These are phyloP conservation scores for Labeo catla DNA, from an alignment of 2,113 vertebrate genomes.

Conservation along the genomic window DNA sequence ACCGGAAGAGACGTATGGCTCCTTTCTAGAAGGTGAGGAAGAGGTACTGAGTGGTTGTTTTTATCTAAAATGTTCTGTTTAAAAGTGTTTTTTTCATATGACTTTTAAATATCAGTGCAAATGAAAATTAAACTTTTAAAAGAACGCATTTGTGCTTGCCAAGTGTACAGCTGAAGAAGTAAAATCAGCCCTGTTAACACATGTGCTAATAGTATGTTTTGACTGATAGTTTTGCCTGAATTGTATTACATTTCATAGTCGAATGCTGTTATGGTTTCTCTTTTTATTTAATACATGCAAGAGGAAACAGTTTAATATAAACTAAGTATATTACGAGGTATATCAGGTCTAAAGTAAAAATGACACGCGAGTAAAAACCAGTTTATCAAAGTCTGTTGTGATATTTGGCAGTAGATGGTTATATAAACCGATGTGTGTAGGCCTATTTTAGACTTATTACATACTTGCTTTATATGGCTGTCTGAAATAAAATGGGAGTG, in stretches of 20 bases:
- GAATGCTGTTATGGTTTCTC: background rate
- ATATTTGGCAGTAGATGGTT: background rate
- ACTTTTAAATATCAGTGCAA: background rate
- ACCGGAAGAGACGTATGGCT: constrained; percentile 43
- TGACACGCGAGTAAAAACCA: background rate
- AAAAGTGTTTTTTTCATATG: background rate
- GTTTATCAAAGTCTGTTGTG: background rate
- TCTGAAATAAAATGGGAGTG: background rate
- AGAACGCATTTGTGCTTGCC: background rate
- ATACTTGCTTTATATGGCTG: background rate
- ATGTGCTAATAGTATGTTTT: constrained; percentile 19
- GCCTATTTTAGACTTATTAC: background rate
- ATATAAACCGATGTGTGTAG: background rate
- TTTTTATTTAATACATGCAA: background rate
- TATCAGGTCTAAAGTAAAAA: background rate
- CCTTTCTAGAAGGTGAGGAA: constrained; percentile 49
- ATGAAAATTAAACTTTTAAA: background rate
- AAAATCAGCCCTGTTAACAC: background rate
- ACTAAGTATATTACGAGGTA: background rate
- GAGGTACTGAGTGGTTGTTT: background rate
- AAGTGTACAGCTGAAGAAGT: background rate
- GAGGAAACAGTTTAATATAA: background rate
- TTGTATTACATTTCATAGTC: background rate
- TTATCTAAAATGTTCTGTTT: background rate
- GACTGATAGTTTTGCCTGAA: background rate